These are phyloP conservation scores for Drosophila barbarae DNA, from an alignment of 2,888 invertebrate genomes.

Conservation along the genomic window DNA sequence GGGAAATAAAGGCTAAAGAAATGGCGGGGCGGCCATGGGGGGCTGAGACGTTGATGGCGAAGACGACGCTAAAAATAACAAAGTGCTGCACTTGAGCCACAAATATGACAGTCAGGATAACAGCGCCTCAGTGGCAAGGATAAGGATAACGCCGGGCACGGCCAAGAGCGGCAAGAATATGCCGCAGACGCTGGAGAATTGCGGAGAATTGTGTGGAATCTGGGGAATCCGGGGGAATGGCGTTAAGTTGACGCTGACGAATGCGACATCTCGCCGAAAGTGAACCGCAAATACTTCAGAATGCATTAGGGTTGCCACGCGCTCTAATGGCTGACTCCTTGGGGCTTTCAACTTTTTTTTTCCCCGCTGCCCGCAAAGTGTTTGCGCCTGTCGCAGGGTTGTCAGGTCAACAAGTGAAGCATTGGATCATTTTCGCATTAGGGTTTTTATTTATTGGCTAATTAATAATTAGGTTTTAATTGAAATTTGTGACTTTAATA, in stretches of 20 bases:
- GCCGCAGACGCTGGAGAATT: conserved; percentile 8
- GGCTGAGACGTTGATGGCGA: conserved; percentile 30
- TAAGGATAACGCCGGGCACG: conserved; percentile 23
- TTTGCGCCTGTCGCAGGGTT: conserved; percentile 14
- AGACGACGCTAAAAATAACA: conserved; percentile 63
- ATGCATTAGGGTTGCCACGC: conserved; percentile 36
- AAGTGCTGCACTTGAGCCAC: conserved; percentile 70
- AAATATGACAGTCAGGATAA: conserved; percentile 61
- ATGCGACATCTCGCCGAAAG: conserved; percentile 51
- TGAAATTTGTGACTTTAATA: background rate
- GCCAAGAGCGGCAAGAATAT: conserved; percentile 10
- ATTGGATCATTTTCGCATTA: background rate
- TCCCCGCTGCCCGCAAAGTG: background rate
- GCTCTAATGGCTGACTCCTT: conserved; percentile 18
- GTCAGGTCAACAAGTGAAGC: conserved; percentile 7
- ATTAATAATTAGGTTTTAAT: background rate
- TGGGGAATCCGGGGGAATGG: conserved; percentile 30
- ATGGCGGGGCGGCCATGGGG: background rate
- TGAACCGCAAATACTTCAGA: conserved; percentile 34
- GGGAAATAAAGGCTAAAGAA: conserved; percentile 10
- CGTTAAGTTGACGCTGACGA: conserved; percentile 69
- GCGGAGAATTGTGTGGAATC: conserved; percentile 12
- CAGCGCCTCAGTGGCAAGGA: conserved; percentile 34
- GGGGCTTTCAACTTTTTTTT: background rate
- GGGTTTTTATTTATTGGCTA: background rate